Evolutionary conservation across 1,140 invertebrate species (phyloP).

Genomic region (Cydia splendana): DNA sequence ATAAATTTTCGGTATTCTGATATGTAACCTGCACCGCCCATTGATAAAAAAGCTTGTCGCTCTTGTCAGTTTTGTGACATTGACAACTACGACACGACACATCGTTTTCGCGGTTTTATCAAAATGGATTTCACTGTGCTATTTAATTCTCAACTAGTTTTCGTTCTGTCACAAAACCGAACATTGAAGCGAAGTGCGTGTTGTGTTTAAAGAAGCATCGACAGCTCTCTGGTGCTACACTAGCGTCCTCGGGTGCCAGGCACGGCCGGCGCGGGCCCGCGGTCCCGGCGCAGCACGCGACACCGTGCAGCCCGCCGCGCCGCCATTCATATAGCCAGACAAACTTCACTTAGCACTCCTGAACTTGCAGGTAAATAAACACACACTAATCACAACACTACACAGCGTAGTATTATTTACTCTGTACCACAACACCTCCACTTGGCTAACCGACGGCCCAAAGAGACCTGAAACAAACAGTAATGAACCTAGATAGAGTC

Average conservation of each 20-base stretch:
- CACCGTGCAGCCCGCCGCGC: conserved; percentile 35
- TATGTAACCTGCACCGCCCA: too few species aligned
- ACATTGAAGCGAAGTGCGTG: neutral
- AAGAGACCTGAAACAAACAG: too few species aligned
- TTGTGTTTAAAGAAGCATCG: neutral
- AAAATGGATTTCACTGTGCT: neutral
- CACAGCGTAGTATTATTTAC: neutral
- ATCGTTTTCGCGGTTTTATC: neutral
- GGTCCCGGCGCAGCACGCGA: conserved; percentile 29
- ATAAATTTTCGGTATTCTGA: too few species aligned
- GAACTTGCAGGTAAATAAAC: conserved; percentile 3
- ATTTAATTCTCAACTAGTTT: neutral
- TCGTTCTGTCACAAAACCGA: neutral
- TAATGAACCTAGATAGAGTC: too few species aligned
- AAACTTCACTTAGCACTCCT: neutral
- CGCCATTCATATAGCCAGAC: neutral
- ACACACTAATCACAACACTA: neutral
- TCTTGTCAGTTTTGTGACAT: neutral
- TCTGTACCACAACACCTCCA: too few species aligned
- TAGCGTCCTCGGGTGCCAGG: conserved; percentile 36
- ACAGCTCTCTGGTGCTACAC: conserved; percentile 17
- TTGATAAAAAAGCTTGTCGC: too few species aligned
- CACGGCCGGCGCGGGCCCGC: conserved; percentile 26
- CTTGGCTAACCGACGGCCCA: too few species aligned
- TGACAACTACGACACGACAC: neutral